A percentile compares a stretch with the other conserved stretches of the same genome.
Conservation (phyloP, 2,888 invertebrate species). For the Charanyca ferruginea region DNA sequence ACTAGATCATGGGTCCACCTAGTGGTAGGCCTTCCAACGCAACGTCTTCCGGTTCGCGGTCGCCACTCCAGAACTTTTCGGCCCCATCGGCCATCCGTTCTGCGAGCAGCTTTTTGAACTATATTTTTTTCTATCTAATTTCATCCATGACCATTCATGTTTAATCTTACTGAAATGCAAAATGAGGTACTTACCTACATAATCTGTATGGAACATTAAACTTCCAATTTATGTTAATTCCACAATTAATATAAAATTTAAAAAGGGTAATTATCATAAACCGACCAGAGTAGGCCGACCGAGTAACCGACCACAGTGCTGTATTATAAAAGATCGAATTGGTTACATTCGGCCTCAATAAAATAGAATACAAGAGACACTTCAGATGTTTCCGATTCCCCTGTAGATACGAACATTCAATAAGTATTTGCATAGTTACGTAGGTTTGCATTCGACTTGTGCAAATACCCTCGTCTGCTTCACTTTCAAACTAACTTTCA, state of each 20-base stretch:
- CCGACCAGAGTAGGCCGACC: neutral
- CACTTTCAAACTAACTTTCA: slow-evolving; percentile 27
- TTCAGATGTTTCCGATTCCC: slow-evolving; percentile 19
- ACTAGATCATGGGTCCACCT: too few species aligned
- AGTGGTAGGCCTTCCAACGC: too few species aligned
- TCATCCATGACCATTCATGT: too few species aligned
- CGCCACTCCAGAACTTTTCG: too few species aligned
- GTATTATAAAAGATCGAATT: neutral
- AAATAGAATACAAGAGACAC: neutral
- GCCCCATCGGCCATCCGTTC: too few species aligned
- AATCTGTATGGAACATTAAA: neutral
- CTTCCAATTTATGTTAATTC: neutral
- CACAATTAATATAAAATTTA: too few species aligned
- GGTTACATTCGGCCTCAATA: neutral
- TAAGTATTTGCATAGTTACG: slow-evolving; percentile 31
- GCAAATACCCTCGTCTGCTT: slow-evolving; percentile 25
- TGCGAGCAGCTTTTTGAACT: too few species aligned
- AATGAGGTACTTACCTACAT: neutral
- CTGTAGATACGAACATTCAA: slow-evolving; percentile 16
- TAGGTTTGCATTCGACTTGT: slow-evolving; percentile 21
- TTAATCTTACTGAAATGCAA: neutral
- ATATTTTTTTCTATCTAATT: too few species aligned
- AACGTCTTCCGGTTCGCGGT: too few species aligned
- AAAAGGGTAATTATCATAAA: neutral
- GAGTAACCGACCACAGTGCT: too few species aligned